Percentiles rank a stretch among this genome's conserved stretches.
These are phyloP conservation scores for Orchestes rusci DNA, from an alignment of 2,888 invertebrate genomes.

Conservation along the genomic window DNA sequence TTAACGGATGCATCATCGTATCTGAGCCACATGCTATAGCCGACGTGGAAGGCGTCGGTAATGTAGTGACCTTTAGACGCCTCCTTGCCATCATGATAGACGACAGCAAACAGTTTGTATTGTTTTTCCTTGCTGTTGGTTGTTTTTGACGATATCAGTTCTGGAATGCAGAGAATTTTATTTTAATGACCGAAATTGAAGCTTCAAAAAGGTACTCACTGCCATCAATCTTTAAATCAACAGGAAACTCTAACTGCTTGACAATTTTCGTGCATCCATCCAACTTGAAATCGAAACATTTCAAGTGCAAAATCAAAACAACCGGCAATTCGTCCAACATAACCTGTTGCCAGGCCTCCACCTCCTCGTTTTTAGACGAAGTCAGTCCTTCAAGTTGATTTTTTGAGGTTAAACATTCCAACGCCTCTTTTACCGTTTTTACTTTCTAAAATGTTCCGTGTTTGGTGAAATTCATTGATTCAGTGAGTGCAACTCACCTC, in stretches of 20 bases:
- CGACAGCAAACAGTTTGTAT: slow-evolving; percentile 92
- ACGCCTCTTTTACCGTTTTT: slow-evolving; percentile 76
- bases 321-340: slow-evolving; percentile 84
- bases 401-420: slow-evolving; percentile 77
- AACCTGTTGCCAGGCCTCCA: slow-evolving; percentile 85
- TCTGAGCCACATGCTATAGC: slow-evolving; percentile 84
- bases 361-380: slow-evolving; percentile 70
- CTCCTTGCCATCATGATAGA: slow-evolving; percentile 94
- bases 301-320: slow-evolving; percentile 84
- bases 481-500: slow-evolving; percentile 53
- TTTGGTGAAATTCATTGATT: not conserved
- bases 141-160: slow-evolving; percentile 73
- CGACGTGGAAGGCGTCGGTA: slow-evolving; percentile 88
- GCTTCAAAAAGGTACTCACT: slow-evolving; percentile 51
- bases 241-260: slow-evolving; percentile 83
- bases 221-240: slow-evolving; percentile 83
- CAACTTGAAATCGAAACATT: slow-evolving; percentile 83
- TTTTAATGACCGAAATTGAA: too few species aligned
- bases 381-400: slow-evolving; percentile 84
- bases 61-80: slow-evolving; percentile 94
- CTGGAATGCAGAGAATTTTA: slow-evolving; percentile 48
- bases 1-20: slow-evolving; percentile 88
- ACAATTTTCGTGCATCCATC: slow-evolving; percentile 88
- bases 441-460: slow-evolving; percentile 56
- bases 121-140: slow-evolving; percentile 72